A percentile compares a stretch with the other conserved stretches of the same genome.
These are phyloP conservation scores for Beroe forskalii DNA, from an alignment of 37 sponge, comb jelly and placozoan genomes.

Conservation along the genomic window DNA sequence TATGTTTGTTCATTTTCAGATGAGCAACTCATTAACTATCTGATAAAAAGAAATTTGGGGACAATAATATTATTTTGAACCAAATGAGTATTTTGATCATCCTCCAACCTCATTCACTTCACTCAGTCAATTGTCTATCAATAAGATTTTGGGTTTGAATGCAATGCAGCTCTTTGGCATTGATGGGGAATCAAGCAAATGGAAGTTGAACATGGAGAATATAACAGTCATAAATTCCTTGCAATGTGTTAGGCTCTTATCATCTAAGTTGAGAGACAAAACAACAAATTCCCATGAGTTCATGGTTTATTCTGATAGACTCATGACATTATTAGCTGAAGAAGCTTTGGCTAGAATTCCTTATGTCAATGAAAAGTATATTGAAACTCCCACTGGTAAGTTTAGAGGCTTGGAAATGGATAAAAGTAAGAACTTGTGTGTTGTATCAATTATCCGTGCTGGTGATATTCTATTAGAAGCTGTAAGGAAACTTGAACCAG, in stretches of 20 bases:
- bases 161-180: conserved; percentile 14
- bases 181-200: not conserved
- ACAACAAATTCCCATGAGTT: not conserved
- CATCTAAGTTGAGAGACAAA: conserved; percentile 21
- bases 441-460: conserved; percentile 58
- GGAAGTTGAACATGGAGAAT: not conserved
- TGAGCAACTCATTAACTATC: not conserved
- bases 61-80: not conserved
- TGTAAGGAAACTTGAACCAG: not conserved
- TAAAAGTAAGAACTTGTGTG: conserved; percentile 16
- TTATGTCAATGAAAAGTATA: not conserved
- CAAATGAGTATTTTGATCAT: not conserved
- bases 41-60: not conserved
- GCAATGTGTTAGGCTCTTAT: not conserved
- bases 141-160: conserved; percentile 18
- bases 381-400: conserved; percentile 43
- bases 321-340: conserved; percentile 37
- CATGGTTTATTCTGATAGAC: conserved; percentile 33
- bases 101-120: not conserved
- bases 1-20: not conserved
- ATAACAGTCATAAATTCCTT: not conserved
- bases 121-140: not conserved
- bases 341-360: conserved; percentile 45
- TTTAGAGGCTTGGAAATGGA: not conserved
- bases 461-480: conserved; percentile 55